Evolutionary conservation across 2,888 invertebrate species (phyloP).

Genomic region (Microctonus brassicae): DNA sequence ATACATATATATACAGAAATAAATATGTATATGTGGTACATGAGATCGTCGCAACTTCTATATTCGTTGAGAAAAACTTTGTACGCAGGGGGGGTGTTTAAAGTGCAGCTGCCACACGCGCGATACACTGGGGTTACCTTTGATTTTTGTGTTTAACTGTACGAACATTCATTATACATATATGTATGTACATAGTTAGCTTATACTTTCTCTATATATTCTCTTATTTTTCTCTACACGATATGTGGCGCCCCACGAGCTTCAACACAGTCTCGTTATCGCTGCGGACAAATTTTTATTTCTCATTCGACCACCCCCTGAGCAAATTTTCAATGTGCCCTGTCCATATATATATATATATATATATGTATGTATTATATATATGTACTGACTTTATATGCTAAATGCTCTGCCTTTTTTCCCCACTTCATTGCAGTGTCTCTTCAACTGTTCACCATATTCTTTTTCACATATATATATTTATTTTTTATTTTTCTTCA

Average conservation of each 20-base stretch:
- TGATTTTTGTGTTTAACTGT: not conserved
- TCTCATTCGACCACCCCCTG: conserved; percentile 48
- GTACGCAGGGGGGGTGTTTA: conserved; percentile 45
- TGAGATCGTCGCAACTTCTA: conserved; percentile 43
- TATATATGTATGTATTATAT: not conserved
- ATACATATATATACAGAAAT: too few species aligned
- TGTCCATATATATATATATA: not conserved
- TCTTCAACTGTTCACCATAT: not conserved
- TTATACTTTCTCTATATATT: too few species aligned
- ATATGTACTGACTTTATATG: not conserved
- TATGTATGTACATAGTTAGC: not conserved
- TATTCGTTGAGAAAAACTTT: conserved; percentile 41
- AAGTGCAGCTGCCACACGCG: conserved; percentile 26
- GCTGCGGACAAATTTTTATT: conserved; percentile 53
- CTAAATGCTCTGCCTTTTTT: conserved; percentile 25
- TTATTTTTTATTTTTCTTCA: not conserved
- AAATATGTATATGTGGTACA: conserved; percentile 16
- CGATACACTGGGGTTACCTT: conserved; percentile 13
- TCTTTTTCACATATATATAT: not conserved
- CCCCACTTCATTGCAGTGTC: conserved; percentile 12
- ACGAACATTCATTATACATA: too few species aligned
- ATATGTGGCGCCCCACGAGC: not conserved
- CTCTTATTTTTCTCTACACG: not conserved
- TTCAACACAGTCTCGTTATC: conserved; percentile 63
- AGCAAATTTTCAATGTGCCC: not conserved